A percentile compares a stretch with the other conserved stretches of the same genome.
phyloP scores from a whole-genome alignment of 1,140 invertebrate genomes.

The Drosophila sproati region DNA sequence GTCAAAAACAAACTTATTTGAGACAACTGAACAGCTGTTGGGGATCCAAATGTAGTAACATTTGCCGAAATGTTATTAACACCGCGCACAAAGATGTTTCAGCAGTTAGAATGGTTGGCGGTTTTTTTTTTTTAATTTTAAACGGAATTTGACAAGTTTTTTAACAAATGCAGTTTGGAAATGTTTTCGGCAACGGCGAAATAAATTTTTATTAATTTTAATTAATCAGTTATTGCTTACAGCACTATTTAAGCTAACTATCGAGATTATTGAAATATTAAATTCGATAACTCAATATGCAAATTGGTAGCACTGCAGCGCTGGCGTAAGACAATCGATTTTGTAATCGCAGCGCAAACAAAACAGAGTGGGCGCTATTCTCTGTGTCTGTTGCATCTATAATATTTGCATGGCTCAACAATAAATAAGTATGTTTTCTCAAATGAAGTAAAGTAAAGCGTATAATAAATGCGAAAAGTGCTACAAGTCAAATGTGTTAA shows the following conservation, averaged over 20 bases:
- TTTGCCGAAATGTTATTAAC: background rate
- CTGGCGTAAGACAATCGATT: conserved; percentile 18
- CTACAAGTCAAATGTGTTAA: background rate
- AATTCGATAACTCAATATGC: background rate
- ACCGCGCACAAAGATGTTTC: background rate
- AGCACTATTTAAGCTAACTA: no score
- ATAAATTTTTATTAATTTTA: no score
- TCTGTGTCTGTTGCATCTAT: background rate
- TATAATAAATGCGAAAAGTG: background rate
- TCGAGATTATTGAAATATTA: no score
- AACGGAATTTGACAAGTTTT: no score
- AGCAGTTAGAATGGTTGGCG: no score
- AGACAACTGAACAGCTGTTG: background rate
- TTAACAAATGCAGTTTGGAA: no score
- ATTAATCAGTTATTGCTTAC: no score
- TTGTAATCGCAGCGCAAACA: conserved; percentile 24
- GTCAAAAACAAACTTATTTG: background rate
- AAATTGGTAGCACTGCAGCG: conserved; percentile 20
- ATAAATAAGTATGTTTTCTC: conserved; percentile 32
- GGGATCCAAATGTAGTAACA: background rate
- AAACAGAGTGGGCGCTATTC: conserved; percentile 33
- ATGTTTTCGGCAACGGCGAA: no score
- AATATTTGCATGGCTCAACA: conserved; percentile 25
- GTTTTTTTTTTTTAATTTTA: no score
- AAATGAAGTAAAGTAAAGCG: conserved; percentile 7